Evolutionary conservation across 2,888 invertebrate species (phyloP), one percentile per base, ranked within the genome.

Genomic region (Melanostoma scalare): DNA sequence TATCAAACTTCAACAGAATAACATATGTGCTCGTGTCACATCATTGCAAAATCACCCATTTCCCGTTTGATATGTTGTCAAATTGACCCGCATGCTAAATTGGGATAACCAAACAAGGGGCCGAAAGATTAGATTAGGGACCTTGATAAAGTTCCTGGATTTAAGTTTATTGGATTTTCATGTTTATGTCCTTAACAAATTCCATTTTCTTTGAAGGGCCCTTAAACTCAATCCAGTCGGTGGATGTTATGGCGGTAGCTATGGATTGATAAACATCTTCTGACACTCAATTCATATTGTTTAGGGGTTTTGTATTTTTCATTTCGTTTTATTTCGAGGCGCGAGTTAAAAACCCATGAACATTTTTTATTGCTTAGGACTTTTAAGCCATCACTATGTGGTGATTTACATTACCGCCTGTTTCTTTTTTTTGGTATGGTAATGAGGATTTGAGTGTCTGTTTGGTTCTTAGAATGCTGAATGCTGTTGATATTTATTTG

Each of bases 11-110:
- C 58, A 65, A 72, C 63, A 52, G 68, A 65, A 72, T 44, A 38
- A 65, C 52, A 46, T 10, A 46, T 35, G 53, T 76, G 65, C 36
- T 58, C 60, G 35, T 53, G 63, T 69, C 68, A 73, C 77, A 65
- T 78, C 69, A 68, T 78, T 65, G 78, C 58, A 78, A 55, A 82
- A 38, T 38, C 68, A 68, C 67, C 67, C 65, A 69, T 75, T 67
- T 42, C 53, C 68, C 30, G 60, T 76, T 75, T 69, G 74, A 75
- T 75, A 20, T 20, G 71, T 58, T 52, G 55, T 56, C 40, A 55
- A 82, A 77, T 72, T 67, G 68, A 58, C 46, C 77, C 73, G 44
- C 65, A 74, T 82, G 73, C 69, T 78, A 82, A 82, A 82, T 82
- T 82, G 68, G 78, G 42, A 74, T 74, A 73, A 73, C 61, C 69